These are phyloP conservation scores for Emydocephalus ijimae DNA, from an alignment of 2,113 vertebrate species.

Conservation along the genomic window DNA sequence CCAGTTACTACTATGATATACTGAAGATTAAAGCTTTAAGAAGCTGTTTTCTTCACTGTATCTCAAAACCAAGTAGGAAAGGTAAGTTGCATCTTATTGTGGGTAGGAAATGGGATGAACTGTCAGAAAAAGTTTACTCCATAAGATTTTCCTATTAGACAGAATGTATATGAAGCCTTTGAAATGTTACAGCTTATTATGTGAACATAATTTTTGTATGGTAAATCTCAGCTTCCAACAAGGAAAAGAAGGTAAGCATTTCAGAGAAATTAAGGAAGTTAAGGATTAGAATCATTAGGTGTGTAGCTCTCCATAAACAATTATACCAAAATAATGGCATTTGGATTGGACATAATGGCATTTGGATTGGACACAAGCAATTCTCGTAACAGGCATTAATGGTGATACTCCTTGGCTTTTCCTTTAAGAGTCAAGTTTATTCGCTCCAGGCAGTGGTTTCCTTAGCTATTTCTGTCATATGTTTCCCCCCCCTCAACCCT, in stretches of 20 bases:
- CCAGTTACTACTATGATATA: not conserved
- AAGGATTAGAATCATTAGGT: fast-evolving
- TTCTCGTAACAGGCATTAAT: not conserved
- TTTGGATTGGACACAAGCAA: not conserved
- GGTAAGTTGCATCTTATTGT: not conserved
- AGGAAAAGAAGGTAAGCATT: not conserved
- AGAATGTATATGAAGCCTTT: not conserved
- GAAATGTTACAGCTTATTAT: not conserved
- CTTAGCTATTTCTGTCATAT: not conserved
- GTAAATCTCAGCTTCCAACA: not conserved
- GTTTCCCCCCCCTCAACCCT: not conserved
- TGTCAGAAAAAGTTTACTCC: not conserved
- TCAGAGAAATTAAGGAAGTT: not conserved
- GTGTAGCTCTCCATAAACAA: slow-evolving; percentile 5
- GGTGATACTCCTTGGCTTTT: slow-evolving; percentile 24
- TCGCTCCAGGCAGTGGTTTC: not conserved
- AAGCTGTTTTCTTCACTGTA: not conserved
- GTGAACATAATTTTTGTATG: not conserved
- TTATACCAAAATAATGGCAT: not conserved
- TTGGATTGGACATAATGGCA: not conserved
- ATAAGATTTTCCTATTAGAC: not conserved
- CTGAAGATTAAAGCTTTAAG: not conserved
- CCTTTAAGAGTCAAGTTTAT: slow-evolving; percentile 5
- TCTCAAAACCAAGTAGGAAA: not conserved
- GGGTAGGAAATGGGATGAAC: not conserved